Percentiles rank a stretch among this genome's conserved stretches.
Conservation (phyloP, 2,113 vertebrate genomes). For the Cairina moschata region DNA sequence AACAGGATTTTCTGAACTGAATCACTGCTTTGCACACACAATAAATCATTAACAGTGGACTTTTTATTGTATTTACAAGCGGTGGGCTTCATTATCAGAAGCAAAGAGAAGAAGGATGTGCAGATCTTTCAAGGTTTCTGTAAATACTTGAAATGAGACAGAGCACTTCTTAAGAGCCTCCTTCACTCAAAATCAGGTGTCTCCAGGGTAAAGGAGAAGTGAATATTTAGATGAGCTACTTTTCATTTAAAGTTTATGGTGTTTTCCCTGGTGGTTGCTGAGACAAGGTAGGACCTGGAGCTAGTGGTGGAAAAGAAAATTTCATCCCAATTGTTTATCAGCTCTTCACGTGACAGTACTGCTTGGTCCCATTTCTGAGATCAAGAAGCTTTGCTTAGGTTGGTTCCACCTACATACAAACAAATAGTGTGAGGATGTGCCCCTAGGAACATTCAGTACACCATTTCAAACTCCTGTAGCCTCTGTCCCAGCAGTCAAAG, state of each 20-base stretch:
- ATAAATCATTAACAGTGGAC: background rate
- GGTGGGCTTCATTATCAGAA: background rate
- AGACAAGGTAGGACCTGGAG: background rate
- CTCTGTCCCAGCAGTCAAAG: background rate
- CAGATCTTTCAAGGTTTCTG: background rate
- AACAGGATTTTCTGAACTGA: background rate
- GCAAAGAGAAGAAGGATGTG: background rate
- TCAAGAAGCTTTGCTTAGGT: background rate
- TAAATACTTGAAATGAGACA: background rate
- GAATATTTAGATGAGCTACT: background rate
- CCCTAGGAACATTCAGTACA: background rate
- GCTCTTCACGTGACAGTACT: background rate
- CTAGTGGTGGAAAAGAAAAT: fast-evolving
- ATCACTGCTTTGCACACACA: background rate
- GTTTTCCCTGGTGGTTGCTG: background rate
- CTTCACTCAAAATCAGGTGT: background rate
- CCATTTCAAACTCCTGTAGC: background rate
- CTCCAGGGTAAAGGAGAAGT: background rate
- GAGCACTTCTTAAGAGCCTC: background rate
- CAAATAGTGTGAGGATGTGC: fast-evolving
- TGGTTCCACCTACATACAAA: background rate
- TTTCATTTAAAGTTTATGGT: background rate
- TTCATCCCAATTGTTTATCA: background rate
- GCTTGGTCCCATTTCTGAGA: background rate
- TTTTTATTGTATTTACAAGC: background rate